These are phyloP conservation scores for Oriolus oriolus DNA, from an alignment of 2,113 vertebrate genomes.

Conservation along the genomic window DNA sequence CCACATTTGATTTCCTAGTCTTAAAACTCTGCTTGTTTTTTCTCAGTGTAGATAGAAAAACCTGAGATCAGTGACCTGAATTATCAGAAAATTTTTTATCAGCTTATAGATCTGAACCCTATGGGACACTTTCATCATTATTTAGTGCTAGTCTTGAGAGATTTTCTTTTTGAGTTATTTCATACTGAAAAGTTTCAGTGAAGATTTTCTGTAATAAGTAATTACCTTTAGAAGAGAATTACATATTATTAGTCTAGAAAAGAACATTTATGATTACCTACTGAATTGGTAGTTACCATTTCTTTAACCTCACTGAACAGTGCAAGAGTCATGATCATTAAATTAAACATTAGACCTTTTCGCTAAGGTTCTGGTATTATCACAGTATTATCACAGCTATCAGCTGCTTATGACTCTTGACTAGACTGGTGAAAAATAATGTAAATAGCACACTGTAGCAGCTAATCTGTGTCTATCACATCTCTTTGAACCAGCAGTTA, in stretches of 20 bases:
- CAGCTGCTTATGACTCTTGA: not conserved
- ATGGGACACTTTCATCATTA: not conserved
- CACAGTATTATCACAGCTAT: not conserved
- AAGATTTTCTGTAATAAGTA: not conserved
- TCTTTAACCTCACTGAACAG: not conserved
- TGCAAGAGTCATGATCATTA: not conserved
- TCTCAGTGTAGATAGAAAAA: not conserved
- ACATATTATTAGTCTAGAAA: not conserved
- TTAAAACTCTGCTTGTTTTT: not conserved
- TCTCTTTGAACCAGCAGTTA: not conserved
- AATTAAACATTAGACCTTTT: not conserved
- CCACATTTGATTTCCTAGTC: not conserved
- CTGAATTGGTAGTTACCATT: not conserved
- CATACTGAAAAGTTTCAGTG: not conserved
- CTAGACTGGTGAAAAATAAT: not conserved
- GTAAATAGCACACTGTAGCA: not conserved
- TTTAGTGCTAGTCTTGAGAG: not conserved
- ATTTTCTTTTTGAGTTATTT: not conserved
- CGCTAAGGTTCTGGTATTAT: not conserved
- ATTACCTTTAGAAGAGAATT: not conserved
- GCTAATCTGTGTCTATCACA: not conserved
- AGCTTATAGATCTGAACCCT: not conserved
- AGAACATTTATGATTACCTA: not conserved
- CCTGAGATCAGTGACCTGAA: not conserved
- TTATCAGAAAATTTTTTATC: not conserved